Base-by-base conservation (phyloP, 2,797 vertebrate species). In the Epinephelus coioides region DNA sequence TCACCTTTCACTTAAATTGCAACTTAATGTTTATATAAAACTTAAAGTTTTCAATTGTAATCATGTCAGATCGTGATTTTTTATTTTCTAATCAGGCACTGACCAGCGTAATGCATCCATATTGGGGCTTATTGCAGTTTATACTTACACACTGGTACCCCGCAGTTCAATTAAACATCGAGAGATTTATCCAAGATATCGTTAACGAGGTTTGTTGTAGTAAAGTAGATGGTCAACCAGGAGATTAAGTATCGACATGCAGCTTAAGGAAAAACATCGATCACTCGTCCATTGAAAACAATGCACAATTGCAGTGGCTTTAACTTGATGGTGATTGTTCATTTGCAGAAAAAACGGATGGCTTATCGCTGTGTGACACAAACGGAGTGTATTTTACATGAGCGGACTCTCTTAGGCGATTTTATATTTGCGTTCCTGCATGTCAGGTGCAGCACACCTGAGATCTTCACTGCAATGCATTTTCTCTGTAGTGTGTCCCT, bases 381-480 rank as follows among this genome's bases (percentile, higher is more conserved):
- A 19, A 9, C 2, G 4, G 2, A 9, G 38, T 19, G 2, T 14
- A 50, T 23, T 67, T 47, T 27, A 46, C 17, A 40, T 40, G 2
- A 19, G 47, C n/a, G 17, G 46, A 23, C 8, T 49, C 13, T 9
- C 2, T 65, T 34, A 21, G 18, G 56, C 19, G 1, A 14, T 49
- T 53, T 43, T 21, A 50, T 12, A 18, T 25, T 40, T 53, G 25
- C 2, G n/a, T 38, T 46, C 12, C 2, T 14, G 18, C 4, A 72
- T 64, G 84, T 83, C 90, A 91, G 88, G 88, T 90, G 90, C 82
- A 87, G 21, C 51, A 88, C 89, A 86, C 75, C 82, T 89, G 83
- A 88, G 67, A 78, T 66, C 73, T 14, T 75, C 57, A 76, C 69
- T 76, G 63, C 68, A 79, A 62, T 70, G 46, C 59, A 60, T 53